Percentiles rank a stretch among this genome's conserved stretches.
Conservation (phyloP, 2,113 vertebrate species). For the Rhinoderma darwinii region DNA sequence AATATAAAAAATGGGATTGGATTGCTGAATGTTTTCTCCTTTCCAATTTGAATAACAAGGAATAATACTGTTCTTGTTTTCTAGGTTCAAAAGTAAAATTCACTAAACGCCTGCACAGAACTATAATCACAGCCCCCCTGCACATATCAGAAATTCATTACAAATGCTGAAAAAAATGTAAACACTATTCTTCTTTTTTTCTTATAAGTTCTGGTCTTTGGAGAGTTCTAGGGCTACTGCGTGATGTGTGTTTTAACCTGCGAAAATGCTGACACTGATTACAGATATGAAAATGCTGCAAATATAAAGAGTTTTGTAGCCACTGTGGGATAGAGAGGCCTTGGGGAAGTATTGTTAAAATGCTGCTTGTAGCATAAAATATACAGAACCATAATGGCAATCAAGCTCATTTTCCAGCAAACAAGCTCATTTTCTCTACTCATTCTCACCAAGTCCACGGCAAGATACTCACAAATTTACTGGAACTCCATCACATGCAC, state of each 20-base stretch:
- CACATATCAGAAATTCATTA: background rate
- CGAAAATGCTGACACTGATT: slow-evolving; percentile 56
- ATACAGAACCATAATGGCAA: slow-evolving; percentile 18
- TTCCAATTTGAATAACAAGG: slow-evolving; percentile 30
- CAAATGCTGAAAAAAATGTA: background rate
- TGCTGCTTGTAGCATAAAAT: slow-evolving; percentile 34
- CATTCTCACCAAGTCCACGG: no score
- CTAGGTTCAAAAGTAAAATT: slow-evolving; percentile 6
- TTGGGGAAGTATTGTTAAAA: slow-evolving; percentile 48
- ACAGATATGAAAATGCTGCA: slow-evolving; percentile 57
- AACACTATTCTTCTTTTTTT: slow-evolving; percentile 18
- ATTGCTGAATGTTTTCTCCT: background rate
- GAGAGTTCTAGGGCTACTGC: slow-evolving; percentile 16
- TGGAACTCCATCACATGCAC: no score
- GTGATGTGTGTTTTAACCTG: slow-evolving; percentile 45
- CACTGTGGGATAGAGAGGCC: slow-evolving; percentile 33
- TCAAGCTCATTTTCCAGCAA: background rate
- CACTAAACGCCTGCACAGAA: background rate
- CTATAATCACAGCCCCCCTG: background rate
- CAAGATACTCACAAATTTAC: no score
- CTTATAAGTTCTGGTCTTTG: slow-evolving; percentile 11
- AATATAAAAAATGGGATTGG: background rate
- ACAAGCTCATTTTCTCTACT: background rate
- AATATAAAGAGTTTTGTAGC: slow-evolving; percentile 34
- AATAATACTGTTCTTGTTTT: background rate